Evolutionary conservation across 2,113 vertebrate genomes (phyloP).

Genomic region (Aspidoscelis tigris): DNA sequence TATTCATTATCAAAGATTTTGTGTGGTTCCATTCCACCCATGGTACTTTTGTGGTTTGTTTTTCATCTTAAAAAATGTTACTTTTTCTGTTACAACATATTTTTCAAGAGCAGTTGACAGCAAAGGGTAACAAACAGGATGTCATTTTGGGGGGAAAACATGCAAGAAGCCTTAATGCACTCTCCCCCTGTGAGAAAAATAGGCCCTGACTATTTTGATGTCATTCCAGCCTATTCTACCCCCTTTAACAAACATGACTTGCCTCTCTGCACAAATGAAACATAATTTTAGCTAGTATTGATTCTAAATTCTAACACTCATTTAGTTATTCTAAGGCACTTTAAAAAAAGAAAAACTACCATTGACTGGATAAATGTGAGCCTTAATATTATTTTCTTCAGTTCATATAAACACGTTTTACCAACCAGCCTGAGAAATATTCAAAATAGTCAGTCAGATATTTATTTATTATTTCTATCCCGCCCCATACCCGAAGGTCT

Average conservation of each 20-base stretch:
- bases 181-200: not conserved
- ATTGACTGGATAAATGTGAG: not conserved
- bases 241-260: not conserved
- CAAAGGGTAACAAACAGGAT: not conserved
- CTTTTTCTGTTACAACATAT: not conserved
- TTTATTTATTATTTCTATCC: too few relatives aligned
- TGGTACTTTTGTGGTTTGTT: not conserved
- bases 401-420: not conserved
- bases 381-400: not conserved
- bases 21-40: too few relatives aligned
- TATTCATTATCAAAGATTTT: too few relatives aligned
- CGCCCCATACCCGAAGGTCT: too few relatives aligned
- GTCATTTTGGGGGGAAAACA: not conserved
- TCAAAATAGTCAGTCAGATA: not conserved
- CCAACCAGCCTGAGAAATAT: not conserved
- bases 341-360: not conserved
- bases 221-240: not conserved
- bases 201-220: not conserved
- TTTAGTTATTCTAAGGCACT: not conserved
- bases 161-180: not conserved
- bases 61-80: not conserved
- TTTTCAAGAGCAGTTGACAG: not conserved
- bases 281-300: slow-evolving; percentile 14
- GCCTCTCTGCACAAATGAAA: slow-evolving; percentile 11
- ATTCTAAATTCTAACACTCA: not conserved